Base-by-base conservation (phyloP, 2,888 invertebrate species). In the Drosophila mayaguana region DNA sequence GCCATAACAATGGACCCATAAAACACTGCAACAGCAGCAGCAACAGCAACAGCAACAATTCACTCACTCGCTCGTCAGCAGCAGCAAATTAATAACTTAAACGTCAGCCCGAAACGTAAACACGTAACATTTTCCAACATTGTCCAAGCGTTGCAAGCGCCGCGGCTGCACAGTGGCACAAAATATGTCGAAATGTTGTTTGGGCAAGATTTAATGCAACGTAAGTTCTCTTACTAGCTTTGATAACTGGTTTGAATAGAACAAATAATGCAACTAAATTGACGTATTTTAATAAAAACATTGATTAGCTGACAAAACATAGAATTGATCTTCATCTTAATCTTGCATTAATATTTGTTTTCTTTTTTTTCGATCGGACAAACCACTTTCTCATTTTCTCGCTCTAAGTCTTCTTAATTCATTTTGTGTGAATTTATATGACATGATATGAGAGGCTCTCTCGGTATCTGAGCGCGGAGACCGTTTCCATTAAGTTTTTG, bases 1-100 rank as follows among this genome's bases (percentile, higher is more conserved):
- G 46, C 59, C 59, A 71, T 55, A 83, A 84, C 83, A 84, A 89
- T 88, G 80, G 83, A 84, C 64, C 66, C 75, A 85, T 78, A 83
- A 88, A 84, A 69, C 72, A 84, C 68, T n/a, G 14, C 36, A 62
- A 42, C 28, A 48, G 38, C 61, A 55, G 12, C 67, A 76, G 48
- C n/a, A 28, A 1, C 42, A 62, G 43, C 54, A 78, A 25, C 60
- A 40, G 48, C 57, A 42, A 25, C 62, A 77, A 63, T 56, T 77
- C 80, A 68, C 75, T 72, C 65, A 65, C 45, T 56, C 36, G 59
- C 68, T 72, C 45, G 71, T 75, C 60, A 65, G 40, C 80, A 65
- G 59, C 80, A 65, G 61, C 67, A 82, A 88, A 83, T 81, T 86
- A 83, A 83, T 83, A 83, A 78, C 66, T 71, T 53, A 42, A 75